Conservation (phyloP, 1,140 invertebrate genomes). For the Philopotamus ludificatus region DNA sequence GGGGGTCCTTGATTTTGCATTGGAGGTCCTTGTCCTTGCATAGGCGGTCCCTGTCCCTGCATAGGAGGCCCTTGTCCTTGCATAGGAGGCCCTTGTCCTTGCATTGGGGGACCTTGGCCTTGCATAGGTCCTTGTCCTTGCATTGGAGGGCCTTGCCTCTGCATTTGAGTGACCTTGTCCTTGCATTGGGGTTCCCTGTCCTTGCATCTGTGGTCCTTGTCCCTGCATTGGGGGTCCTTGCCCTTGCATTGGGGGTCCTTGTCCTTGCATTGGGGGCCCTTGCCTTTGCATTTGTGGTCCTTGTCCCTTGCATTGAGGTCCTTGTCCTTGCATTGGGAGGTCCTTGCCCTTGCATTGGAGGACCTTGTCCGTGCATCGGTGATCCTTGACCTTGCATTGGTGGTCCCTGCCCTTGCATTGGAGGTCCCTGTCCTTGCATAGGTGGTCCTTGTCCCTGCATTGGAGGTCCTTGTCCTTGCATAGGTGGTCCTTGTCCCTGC, state of each 20-base stretch:
- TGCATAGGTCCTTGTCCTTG: slow-evolving; percentile 35
- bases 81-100: background rate
- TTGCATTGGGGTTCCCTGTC: slow-evolving; percentile 35
- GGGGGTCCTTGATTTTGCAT: slow-evolving; percentile 32
- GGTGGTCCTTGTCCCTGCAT: slow-evolving; percentile 1
- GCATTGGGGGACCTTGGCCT: slow-evolving; percentile 25
- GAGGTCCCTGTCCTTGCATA: slow-evolving; percentile 21
- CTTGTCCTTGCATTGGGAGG: slow-evolving; percentile 10
- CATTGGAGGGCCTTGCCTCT: slow-evolving; percentile 41
- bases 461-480: background rate
- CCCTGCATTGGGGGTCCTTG: slow-evolving; percentile 31
- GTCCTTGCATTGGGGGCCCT: slow-evolving; percentile 45
- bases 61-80: slow-evolving; percentile 33
- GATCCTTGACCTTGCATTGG: slow-evolving; percentile 1
- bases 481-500: background rate
- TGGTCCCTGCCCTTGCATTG: slow-evolving; percentile 17
- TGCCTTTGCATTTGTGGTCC: slow-evolving; percentile 43
- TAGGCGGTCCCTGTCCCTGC: slow-evolving; percentile 35
- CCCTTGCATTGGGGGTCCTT: slow-evolving; percentile 32
- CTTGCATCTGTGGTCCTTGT: slow-evolving; percentile 21
- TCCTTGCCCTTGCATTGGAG: too few species aligned
- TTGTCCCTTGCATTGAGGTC: slow-evolving; percentile 5
- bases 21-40: slow-evolving; percentile 30
- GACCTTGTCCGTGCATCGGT: background rate
- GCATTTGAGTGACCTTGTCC: slow-evolving; percentile 25